Conservation (phyloP, 2,797 vertebrate genomes). For the Odontamblyopus lacepedii region DNA sequence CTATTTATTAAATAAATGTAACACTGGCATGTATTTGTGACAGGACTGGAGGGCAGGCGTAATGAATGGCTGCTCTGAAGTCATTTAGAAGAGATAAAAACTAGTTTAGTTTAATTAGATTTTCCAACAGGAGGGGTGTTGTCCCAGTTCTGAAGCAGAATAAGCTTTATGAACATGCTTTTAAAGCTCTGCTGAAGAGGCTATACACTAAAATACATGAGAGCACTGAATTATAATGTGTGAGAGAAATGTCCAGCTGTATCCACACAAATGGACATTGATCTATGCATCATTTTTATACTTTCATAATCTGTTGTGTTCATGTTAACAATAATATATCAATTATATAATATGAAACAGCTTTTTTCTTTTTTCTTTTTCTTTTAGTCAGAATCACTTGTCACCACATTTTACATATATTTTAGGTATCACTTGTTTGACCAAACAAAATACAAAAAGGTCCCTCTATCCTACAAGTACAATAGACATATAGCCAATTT, state of each 20-base stretch:
- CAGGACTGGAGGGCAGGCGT: conserved; percentile 82
- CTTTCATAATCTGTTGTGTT: background rate
- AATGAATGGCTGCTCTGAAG: conserved; percentile 84
- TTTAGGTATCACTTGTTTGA: no score
- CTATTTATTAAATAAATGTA: conserved; percentile 84
- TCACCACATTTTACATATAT: no score
- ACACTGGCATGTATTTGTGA: conserved; percentile 80
- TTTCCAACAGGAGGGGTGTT: conserved; percentile 79
- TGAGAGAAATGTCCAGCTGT: conserved; percentile 32
- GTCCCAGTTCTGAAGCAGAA: conserved; percentile 81
- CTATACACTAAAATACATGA: conserved; percentile 70
- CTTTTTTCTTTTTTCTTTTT: no score
- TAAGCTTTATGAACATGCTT: conserved; percentile 77
- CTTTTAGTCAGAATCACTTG: no score
- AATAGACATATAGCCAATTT: no score
- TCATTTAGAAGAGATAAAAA: conserved; percentile 85
- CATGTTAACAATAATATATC: no score
- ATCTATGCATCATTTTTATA: background rate
- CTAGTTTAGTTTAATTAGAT: conserved; percentile 88
- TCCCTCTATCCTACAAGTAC: no score
- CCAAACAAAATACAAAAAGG: no score
- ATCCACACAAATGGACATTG: conserved; percentile 29
- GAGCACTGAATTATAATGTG: conserved; percentile 61
- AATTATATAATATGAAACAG: no score
- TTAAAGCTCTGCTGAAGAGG: conserved; percentile 66